Evolutionary conservation across 1,140 invertebrate genomes (phyloP).

Genomic region (Drosophila tristis): DNA sequence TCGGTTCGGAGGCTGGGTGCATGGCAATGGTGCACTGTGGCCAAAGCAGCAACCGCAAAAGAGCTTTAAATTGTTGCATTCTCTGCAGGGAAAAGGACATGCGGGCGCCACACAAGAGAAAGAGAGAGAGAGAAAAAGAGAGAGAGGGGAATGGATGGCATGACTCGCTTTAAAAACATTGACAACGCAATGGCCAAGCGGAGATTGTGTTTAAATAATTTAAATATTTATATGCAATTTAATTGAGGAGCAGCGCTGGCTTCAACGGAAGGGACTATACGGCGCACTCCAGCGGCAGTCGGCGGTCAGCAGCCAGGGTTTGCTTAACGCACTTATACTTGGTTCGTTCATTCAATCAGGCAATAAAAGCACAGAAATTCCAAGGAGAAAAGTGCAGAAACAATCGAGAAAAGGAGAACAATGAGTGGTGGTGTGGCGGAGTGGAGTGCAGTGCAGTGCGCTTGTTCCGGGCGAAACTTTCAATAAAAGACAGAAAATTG

Average conservation of each 20-base stretch:
- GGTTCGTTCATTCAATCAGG: too few relatives aligned
- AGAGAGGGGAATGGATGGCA: constrained; percentile 15
- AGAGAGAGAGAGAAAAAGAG: neutral
- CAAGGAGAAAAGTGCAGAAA: too few relatives aligned
- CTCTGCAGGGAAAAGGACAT: constrained; percentile 46
- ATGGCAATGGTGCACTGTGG: constrained; percentile 16
- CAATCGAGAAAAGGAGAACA: too few relatives aligned
- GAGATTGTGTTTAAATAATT: constrained; percentile 56
- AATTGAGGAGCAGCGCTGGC: constrained; percentile 38
- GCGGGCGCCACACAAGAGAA: constrained; percentile 19
- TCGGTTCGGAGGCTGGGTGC: neutral
- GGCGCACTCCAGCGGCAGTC: too few relatives aligned
- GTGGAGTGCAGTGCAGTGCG: too few relatives aligned
- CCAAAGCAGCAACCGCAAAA: constrained; percentile 64
- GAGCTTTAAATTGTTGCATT: constrained; percentile 77
- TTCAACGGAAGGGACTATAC: neutral
- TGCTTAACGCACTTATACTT: too few relatives aligned
- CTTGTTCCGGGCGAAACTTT: too few relatives aligned
- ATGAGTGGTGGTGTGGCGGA: too few relatives aligned
- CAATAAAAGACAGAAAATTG: too few relatives aligned
- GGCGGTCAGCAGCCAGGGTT: too few relatives aligned
- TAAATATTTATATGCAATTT: constrained; percentile 52
- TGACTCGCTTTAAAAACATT: constrained; percentile 35
- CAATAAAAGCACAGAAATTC: too few relatives aligned
- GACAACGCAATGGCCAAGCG: constrained; percentile 26